Base-by-base conservation (phyloP, 2,888 invertebrate genomes). In the Mechanitis messenoides region DNA sequence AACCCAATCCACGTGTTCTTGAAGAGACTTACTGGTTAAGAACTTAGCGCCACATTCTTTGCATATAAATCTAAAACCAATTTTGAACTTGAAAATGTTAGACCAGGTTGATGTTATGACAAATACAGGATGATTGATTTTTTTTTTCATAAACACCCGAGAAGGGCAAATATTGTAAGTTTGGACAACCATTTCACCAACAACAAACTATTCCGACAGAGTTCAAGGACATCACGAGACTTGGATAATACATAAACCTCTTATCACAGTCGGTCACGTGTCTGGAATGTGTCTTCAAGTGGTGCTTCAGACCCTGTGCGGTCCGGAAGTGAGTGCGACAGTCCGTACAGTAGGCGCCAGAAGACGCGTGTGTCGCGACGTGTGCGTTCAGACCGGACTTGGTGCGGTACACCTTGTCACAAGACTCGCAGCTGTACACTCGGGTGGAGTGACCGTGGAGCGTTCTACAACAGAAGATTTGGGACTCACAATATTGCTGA, bases 1-100 rank as follows among this genome's bases (percentile, higher is more conserved):
- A 0, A 78, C 75, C 78, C 81, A 88, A 46, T 83, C 81, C 0
- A 84, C 75, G 60, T 89, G 88, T 0, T 79, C 74, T 12, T 76
- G 71, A 0, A 88, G 68, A 0, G 70, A 65, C 0, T 68, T 55
- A 56, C 81, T 83, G 1, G 72, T 74, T 0, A 82, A 45, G 56
- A 83, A 87, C 28, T 75, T 81, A 0, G 70, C 66, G 0, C 75
- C 80, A 60, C 88, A 89, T 3, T 82, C 78, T 28, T 77, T 72
- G 64, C 88, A 89, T 0, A 70, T 70, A 42, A 77, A 85, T 46
- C 88, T 88, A 66, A 0, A 66, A 68, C 3, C 35, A 35, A 5
- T 35, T 35, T 35, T 35, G 20, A 5, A 35, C 35, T 35, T 35
- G 35, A 6, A 35, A 6, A 6, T 35, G 3, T 35, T 35, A 5